A percentile compares a stretch with the other conserved stretches of the same genome.
phyloP scores from a whole-genome alignment of 2,797 vertebrate species.

The Hydrocynus forskahlii region DNA sequence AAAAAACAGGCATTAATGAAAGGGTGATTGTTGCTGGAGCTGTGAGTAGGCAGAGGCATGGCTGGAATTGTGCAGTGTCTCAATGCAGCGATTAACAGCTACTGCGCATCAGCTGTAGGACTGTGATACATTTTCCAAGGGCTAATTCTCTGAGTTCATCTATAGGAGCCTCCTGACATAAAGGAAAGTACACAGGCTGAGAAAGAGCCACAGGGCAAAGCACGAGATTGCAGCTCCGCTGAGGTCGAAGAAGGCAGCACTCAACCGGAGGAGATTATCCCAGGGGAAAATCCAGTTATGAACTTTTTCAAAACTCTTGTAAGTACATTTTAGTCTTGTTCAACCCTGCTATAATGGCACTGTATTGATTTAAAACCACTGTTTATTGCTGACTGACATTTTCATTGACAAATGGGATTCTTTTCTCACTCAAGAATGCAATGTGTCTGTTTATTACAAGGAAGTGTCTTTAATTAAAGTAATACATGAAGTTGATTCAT shows the following conservation, averaged over 20 bases:
- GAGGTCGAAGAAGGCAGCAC: slow-evolving; percentile 53
- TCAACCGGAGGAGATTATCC: slow-evolving; percentile 60
- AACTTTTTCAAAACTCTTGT: slow-evolving; percentile 98
- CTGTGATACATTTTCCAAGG: slow-evolving; percentile 68
- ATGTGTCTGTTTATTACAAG: background rate
- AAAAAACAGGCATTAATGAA: slow-evolving; percentile 77
- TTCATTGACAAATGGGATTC: background rate
- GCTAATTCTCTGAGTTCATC: slow-evolving; percentile 71
- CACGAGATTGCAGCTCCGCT: slow-evolving; percentile 50
- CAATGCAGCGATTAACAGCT: slow-evolving; percentile 80
- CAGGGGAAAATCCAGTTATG: slow-evolving; percentile 88
- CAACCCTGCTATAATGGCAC: too few species aligned
- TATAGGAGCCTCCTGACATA: slow-evolving; percentile 82
- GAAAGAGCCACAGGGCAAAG: slow-evolving; percentile 63
- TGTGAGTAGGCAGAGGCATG: slow-evolving; percentile 84
- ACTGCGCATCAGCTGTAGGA: slow-evolving; percentile 71
- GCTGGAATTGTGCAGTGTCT: slow-evolving; percentile 82
- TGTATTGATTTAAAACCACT: too few species aligned
- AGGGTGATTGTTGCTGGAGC: slow-evolving; percentile 79
- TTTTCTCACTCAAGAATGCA: background rate
- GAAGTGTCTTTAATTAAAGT: background rate
- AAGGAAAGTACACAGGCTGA: slow-evolving; percentile 61
- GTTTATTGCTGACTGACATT: background rate
- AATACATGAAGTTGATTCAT: background rate
- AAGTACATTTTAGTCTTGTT: slow-evolving; percentile 68